Percentiles rank a stretch among this genome's conserved stretches.
phyloP scores from a whole-genome alignment of 2,797 vertebrate species.

The Pagetopsis macropterus region DNA sequence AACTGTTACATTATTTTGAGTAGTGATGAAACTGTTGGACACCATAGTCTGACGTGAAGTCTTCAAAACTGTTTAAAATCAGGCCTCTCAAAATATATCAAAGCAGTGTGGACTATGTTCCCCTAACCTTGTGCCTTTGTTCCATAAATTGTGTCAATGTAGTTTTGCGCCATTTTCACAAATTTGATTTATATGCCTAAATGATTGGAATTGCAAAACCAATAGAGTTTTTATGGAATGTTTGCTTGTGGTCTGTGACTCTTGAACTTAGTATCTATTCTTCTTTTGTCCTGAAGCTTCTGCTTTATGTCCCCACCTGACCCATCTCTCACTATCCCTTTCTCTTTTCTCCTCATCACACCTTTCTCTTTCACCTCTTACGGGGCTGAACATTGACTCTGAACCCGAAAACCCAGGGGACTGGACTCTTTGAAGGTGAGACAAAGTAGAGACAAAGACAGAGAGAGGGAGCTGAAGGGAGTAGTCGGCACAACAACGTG shows the following conservation, averaged over 20 bases:
- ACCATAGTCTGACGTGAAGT: too few relatives aligned
- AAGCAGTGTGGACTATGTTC: too few relatives aligned
- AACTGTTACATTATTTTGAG: too few relatives aligned
- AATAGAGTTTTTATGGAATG: neutral
- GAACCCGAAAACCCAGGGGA: conserved; percentile 57
- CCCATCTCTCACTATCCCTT: conserved; percentile 21
- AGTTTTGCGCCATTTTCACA: neutral
- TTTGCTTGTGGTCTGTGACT: neutral
- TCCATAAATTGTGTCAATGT: neutral
- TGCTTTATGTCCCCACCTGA: conserved; percentile 30
- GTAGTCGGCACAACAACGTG: conserved; percentile 8
- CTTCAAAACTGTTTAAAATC: too few relatives aligned
- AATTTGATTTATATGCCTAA: neutral
- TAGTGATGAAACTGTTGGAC: too few relatives aligned
- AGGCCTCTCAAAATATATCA: too few relatives aligned
- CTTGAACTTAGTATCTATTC: neutral
- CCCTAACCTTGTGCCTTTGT: too few relatives aligned
- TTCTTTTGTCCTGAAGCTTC: conserved; percentile 1
- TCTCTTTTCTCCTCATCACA: conserved; percentile 24
- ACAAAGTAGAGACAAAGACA: conserved; percentile 56
- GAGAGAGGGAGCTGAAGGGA: conserved; percentile 23
- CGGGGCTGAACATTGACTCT: conserved; percentile 66
- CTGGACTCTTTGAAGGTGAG: conserved; percentile 56
- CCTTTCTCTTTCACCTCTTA: conserved; percentile 35
- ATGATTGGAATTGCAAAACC: neutral